Conservation (phyloP, 2,888 invertebrate species). For the Drosophila atroscutellata region DNA sequence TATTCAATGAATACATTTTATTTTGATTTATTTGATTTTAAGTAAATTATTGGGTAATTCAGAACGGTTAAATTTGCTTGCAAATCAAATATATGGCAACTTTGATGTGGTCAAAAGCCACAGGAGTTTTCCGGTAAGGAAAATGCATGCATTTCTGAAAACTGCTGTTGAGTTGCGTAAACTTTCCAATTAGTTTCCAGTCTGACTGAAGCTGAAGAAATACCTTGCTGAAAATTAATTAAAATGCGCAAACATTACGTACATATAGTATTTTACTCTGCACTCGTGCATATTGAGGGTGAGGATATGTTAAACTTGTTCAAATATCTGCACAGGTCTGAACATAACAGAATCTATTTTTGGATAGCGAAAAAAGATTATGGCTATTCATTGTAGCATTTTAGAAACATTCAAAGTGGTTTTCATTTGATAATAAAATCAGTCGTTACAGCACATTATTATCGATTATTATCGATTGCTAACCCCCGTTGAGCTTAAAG, state of each 20-base stretch:
- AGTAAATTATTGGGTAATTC: background rate
- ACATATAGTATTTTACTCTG: background rate
- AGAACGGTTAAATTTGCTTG: background rate
- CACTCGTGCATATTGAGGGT: background rate
- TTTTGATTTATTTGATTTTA: background rate
- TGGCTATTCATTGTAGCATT: background rate
- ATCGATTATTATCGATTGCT: background rate
- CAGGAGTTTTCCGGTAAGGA: background rate
- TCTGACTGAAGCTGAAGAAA: background rate
- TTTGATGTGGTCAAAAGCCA: constrained; percentile 14
- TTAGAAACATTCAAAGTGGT: background rate
- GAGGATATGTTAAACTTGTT: background rate
- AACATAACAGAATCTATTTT: background rate
- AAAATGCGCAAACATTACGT: background rate
- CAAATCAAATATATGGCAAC: constrained; percentile 3
- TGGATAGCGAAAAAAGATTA: background rate
- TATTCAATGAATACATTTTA: background rate
- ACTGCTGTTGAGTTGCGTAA: constrained; percentile 6
- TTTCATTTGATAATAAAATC: background rate
- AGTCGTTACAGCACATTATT: too few relatives aligned
- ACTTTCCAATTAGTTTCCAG: constrained; percentile 26
- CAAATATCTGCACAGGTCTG: background rate
- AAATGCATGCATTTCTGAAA: constrained; percentile 1
- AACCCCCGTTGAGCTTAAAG: background rate
- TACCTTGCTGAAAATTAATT: background rate